Base-by-base conservation (phyloP, 2,888 invertebrate genomes). In the Caenorhabditis drosophilae region DNA sequence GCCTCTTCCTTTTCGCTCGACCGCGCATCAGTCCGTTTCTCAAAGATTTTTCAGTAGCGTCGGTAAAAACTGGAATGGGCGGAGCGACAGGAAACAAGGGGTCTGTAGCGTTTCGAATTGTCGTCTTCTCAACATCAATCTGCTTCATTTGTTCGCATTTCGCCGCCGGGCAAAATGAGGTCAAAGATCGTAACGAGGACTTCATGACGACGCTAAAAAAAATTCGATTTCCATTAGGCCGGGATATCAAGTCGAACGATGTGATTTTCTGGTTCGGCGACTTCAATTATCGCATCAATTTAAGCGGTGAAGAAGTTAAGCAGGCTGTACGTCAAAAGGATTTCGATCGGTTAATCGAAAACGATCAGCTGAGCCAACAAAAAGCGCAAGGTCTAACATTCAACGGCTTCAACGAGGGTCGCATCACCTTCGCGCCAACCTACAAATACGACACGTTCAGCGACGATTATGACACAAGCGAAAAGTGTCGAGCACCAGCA, bases 211-310 rank as follows among this genome's bases (percentile, higher is more conserved):
- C 98, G 59, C 91, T 92, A 0, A 88, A 92, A 76, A 95, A 93
- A 87, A 82, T 87, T 52, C 76, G 82, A 9, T 87, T 87, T 71
- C 78, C 81, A 25, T 62, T 73, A 44, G 79, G 79, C 15, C 27
- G 70, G 31, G 67, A 67, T 0, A 86, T 97, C 6, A 91, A 92
- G 84, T 92, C 93, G 1, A 97, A 98, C 84, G 98, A 99, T 86
- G 96, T 94, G 84, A 90, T 98, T 1, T 96, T 98, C 85, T 99
- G 97, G 97, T 93, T 96, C 84, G 98, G 98, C 0, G 98, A 98
- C 86, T 98, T 98, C 85, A 98, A 99, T 85, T 99, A 98, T 84
- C 89, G 73, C 40, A 73, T 73, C 12, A 73, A 58, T 48, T 31
- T 73, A 31, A 50, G 56, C 2, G 68, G 77, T 22, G 79, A 80